These are phyloP conservation scores for Numenius arquata DNA, from an alignment of 2,113 vertebrate genomes.

Conservation along the genomic window DNA sequence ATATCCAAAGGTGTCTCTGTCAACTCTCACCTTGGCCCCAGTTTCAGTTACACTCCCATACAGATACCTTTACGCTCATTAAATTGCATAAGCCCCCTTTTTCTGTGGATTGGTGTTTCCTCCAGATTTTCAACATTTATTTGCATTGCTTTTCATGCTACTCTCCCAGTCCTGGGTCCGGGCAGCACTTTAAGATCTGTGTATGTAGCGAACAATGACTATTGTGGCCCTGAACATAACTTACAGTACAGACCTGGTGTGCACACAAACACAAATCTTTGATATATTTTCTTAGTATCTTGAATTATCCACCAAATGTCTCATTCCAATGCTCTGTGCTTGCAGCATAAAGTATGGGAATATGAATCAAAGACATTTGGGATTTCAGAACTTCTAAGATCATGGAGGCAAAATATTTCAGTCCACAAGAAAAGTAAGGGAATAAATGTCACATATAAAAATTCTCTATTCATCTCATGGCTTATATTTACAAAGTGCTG, in stretches of 20 bases:
- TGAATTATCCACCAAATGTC: neutral
- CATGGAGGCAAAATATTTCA: slow-evolving; percentile 28
- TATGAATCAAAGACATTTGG: slow-evolving; percentile 14
- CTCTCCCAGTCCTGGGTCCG: neutral
- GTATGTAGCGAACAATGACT: neutral
- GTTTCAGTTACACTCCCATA: neutral
- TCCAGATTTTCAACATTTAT: neutral
- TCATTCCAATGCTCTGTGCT: neutral
- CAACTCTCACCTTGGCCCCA: neutral
- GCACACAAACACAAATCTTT: neutral
- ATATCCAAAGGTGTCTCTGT: neutral
- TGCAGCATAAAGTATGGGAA: neutral
- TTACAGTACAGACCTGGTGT: neutral
- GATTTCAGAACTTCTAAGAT: slow-evolving; percentile 8
- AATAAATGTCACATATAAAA: slow-evolving; percentile 50
- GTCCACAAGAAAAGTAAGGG: neutral
- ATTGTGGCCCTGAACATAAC: neutral
- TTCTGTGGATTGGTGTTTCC: neutral
- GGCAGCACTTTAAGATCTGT: neutral
- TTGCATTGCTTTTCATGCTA: neutral
- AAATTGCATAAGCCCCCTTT: neutral
- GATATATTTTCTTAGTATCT: neutral
- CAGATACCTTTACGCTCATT: neutral
- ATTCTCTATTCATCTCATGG: slow-evolving; percentile 47
- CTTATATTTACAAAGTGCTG: slow-evolving; percentile 62